Evolutionary conservation across 2,888 invertebrate species (phyloP).

Genomic region (Drosophila neonasuta): DNA sequence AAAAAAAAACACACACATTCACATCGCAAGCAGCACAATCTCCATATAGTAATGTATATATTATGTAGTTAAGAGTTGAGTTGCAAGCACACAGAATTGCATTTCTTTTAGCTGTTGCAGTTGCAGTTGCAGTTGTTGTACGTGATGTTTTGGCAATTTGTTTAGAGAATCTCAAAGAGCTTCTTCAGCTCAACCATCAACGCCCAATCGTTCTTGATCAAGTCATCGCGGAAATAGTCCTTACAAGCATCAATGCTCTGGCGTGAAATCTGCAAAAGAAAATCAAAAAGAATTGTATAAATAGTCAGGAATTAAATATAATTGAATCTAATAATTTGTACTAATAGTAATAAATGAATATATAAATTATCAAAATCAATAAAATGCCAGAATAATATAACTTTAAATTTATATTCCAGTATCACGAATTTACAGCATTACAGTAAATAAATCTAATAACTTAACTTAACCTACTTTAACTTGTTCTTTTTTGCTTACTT

Average conservation of each 20-base stretch:
- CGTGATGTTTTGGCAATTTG: conserved; percentile 50
- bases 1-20: conserved; percentile 5
- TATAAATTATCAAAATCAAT: no score
- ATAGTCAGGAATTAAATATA: background rate
- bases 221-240: conserved; percentile 98
- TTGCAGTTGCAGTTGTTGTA: conserved; percentile 15
- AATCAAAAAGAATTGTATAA: no score
- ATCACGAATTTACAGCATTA: no score
- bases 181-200: conserved; percentile 99
- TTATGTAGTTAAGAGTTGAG: conserved; percentile 25
- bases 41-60: conserved; percentile 27
- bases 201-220: conserved; percentile 98
- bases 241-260: conserved; percentile 99
- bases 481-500: no score
- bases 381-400: no score
- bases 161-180: conserved; percentile 95
- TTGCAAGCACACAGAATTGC: conserved; percentile 40
- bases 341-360: no score
- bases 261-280: conserved; percentile 91
- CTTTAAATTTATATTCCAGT: no score
- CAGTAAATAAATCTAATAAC: no score
- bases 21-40: conserved; percentile 24
- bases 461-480: no score
- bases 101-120: conserved; percentile 22
- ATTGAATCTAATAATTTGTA: no score